Percentiles rank a stretch among this genome's conserved stretches.
These are phyloP conservation scores for Steromphala cineraria DNA, from an alignment of 2,888 invertebrate genomes.

Conservation along the genomic window DNA sequence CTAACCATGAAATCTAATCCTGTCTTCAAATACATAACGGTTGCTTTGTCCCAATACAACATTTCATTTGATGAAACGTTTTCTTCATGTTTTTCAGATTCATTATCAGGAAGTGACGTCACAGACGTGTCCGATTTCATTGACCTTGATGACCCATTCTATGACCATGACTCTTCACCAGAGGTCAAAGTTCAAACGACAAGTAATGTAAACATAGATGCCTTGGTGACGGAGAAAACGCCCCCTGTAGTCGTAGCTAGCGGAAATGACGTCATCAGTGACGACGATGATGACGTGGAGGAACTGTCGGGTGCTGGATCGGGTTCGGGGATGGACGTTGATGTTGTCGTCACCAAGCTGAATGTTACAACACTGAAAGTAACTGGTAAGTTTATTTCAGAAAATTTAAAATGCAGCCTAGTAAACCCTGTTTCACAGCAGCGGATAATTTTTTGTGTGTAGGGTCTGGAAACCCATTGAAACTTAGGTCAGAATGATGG, in stretches of 20 bases:
- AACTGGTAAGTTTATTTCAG: neutral
- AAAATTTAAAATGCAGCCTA: no score
- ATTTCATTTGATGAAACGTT: neutral
- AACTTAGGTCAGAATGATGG: no score
- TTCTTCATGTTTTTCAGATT: neutral
- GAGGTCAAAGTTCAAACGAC: neutral
- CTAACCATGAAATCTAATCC: no score
- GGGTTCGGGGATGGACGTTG: neutral
- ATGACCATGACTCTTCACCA: neutral
- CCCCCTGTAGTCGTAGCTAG: neutral
- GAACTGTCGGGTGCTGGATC: neutral
- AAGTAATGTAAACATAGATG: neutral
- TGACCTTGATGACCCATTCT: constrained; percentile 14
- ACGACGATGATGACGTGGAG: constrained; percentile 4
- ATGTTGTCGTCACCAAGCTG: neutral
- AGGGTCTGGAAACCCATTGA: no score
- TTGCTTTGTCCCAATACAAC: no score
- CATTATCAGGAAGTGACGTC: neutral
- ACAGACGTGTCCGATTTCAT: neutral
- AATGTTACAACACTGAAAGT: neutral
- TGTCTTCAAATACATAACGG: no score
- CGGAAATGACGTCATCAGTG: neutral
- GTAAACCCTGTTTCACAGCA: no score
- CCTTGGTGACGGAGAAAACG: constrained; percentile 4
- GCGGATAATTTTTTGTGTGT: no score